These are phyloP conservation scores for Pangasius djambal DNA, from an alignment of 2,797 vertebrate species.

Conservation along the genomic window DNA sequence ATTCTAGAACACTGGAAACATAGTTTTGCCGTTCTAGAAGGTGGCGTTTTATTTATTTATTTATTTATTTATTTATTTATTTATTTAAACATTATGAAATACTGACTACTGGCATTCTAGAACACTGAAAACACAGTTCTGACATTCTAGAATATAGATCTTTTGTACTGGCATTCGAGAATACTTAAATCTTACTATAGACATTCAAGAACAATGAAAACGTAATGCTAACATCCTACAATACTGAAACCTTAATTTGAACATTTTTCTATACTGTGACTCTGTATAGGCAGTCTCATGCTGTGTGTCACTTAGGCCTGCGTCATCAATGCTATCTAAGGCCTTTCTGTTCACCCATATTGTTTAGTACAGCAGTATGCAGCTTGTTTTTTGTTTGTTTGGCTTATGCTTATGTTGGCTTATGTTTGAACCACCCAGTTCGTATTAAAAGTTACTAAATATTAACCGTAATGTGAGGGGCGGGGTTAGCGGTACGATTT, in stretches of 20 bases:
- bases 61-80: too few species aligned
- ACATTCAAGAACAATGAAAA: neutral
- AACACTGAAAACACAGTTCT: neutral
- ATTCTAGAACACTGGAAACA: neutral
- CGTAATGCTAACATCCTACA: neutral
- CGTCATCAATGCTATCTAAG: neutral
- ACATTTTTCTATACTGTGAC: neutral
- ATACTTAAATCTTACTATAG: neutral
- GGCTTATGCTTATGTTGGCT: neutral
- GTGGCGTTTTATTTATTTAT: neutral
- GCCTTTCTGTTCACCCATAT: neutral
- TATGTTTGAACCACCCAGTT: neutral
- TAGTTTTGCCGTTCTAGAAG: neutral
- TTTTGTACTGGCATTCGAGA: neutral
- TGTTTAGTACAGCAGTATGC: neutral
- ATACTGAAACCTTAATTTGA: neutral
- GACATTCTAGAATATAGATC: neutral
- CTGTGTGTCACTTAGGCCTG: neutral
- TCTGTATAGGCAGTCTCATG: neutral
- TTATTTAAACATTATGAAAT: neutral
- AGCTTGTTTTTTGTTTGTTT: too few species aligned
- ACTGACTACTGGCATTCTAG: neutral
- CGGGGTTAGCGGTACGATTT: neutral
- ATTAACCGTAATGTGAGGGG: neutral
- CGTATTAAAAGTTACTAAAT: neutral